Evolutionary conservation across 2,888 invertebrate genomes (phyloP), one percentile per base, ranked within the genome.

Genomic region (Epirrhoe tristata): DNA sequence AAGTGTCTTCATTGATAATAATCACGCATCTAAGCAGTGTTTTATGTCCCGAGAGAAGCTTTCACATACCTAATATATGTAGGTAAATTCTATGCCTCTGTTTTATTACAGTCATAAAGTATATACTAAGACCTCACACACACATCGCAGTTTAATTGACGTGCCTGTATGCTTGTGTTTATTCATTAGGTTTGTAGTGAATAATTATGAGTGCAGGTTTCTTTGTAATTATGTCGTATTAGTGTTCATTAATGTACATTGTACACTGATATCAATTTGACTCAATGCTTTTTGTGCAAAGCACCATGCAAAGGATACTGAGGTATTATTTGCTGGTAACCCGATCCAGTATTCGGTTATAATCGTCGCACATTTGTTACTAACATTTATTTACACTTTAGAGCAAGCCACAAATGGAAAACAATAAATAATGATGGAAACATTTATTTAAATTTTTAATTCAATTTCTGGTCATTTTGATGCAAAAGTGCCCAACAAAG

Each of bases 271-370:
- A 87, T 88, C 84, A 85, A 86, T 87, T 84, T 86, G 84, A 88
- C 83, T 85, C 85, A 85, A 84, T 88, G 85, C 80, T 82, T 80
- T 87, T 86, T 86, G 83, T 81, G 80, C 80, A 82, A 81, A 57
- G 31, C 5, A 83, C 80, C 71, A 54, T 58, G 58, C n/a, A 58
- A 34, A 56, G 14, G 73, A 63, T 62, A 75, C 72, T 80, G 72
- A 78, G 64, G 73, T 80, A 59, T 68, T 74, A 67, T 74, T 74
- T 70, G 64, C 70, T 69, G 52, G 61, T 68, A 68, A 17, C 24
- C 2, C 10, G 24, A 31, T 52, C n/a, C 31, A 52, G 31, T 24
- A 24, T 6, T 16, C 48, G 48, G 48, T 6, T 14, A 6, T 48
- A 16, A 1, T 6, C 16, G 48, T 48, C 16, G 48, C 48, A 16